Evolutionary conservation across 2,113 vertebrate species (phyloP), one percentile per base, ranked within the genome.

Genomic region (Axis porcinus): DNA sequence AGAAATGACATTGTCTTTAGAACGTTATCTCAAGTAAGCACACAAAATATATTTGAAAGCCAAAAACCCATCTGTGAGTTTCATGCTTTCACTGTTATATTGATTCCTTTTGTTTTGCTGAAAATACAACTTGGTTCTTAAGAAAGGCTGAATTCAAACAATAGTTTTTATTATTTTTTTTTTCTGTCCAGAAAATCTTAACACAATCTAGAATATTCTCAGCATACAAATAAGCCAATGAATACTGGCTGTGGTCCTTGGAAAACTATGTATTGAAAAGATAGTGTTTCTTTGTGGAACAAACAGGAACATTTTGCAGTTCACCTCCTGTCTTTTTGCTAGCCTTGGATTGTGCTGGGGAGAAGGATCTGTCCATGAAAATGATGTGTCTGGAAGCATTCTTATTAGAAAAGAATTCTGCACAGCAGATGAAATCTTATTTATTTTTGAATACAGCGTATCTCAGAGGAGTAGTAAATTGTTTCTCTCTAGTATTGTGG

Each of bases 81-180:
- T 96, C 28, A 52, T 11, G 23, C 89, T 98, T 94, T 95, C 58
- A 62, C 76, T 83, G 3, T 74, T 40, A 1, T 60, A 36, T 86
- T 95, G 96, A 88, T 94, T 82, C 28, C 36, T 95, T 97, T 97
- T 97, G 95, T 97, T 97, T 91, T 67, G 36, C 86, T 89, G 86
- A 97, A 85, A 94, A 83, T 57, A 74, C 45, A 91, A 16, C 93
- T 92, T 95, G 64, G 11, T 91, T 93, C 7, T 89, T 94, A 58
- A 88, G 76, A 82, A 87, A 90, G 92, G 33, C 60, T 89, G 83
- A 93, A 60, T 86, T 93, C 40, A 94, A 85, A 89, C 40, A 85
- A 36, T 95, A 88, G 70, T 88, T 84, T 93, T 94, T 67, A 36
- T 62, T 55, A 4, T 92, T 58, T 93, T 45, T 93, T 88, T 36